Conservation (phyloP, 2,888 invertebrate species). For the Seira sanloemensis region DNA sequence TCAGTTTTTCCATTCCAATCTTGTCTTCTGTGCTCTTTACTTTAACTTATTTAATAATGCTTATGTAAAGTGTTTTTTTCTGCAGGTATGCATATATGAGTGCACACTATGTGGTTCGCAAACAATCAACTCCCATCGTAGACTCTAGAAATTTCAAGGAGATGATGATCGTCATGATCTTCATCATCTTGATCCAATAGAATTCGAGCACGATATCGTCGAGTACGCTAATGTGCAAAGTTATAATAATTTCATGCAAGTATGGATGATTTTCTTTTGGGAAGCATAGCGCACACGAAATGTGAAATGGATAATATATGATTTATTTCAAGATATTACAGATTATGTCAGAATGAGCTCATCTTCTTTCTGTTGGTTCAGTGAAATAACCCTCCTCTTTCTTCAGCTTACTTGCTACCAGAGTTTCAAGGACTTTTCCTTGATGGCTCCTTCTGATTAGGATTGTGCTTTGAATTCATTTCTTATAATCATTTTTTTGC, state of each 20-base stretch:
- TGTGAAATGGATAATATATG: slow-evolving; percentile 31
- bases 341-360: slow-evolving; percentile 65
- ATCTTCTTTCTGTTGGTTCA: slow-evolving; percentile 30
- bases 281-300: slow-evolving; percentile 14
- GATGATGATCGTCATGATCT: background rate
- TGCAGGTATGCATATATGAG: too few species aligned
- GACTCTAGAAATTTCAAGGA: background rate
- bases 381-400: slow-evolving; percentile 37
- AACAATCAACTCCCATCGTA: background rate
- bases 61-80: background rate
- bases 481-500: too few species aligned
- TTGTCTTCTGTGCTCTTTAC: background rate
- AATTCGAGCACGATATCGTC: slow-evolving; percentile 32
- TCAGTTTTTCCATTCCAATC: too few species aligned
- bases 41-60: background rate
- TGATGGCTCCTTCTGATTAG: slow-evolving; percentile 48
- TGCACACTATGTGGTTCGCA: background rate
- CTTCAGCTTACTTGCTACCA: slow-evolving; percentile 36
- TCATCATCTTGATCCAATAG: slow-evolving; percentile 43
- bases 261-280: slow-evolving; percentile 7
- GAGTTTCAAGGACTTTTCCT: slow-evolving; percentile 64
- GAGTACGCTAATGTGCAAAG: background rate
- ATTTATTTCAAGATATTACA: slow-evolving; percentile 55
- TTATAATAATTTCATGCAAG: background rate
- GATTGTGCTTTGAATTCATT: too few species aligned